These are phyloP conservation scores for Charadrius vociferus DNA, from an alignment of 2,113 vertebrate species.

Conservation along the genomic window DNA sequence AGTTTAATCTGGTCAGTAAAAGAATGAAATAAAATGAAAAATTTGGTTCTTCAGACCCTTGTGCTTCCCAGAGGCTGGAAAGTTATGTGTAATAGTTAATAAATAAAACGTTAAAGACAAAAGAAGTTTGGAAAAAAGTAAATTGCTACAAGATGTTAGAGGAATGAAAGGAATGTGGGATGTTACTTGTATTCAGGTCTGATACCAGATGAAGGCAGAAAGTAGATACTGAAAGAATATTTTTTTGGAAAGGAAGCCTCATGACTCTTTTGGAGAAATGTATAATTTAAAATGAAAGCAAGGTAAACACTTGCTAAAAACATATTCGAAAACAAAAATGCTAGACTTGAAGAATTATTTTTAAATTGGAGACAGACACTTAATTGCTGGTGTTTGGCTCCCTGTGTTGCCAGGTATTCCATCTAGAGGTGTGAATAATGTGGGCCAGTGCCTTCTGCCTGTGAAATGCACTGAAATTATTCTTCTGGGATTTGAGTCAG, in stretches of 20 bases:
- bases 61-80: neutral
- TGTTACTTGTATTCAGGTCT: neutral
- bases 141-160: neutral
- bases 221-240: neutral
- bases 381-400: slow-evolving; percentile 54
- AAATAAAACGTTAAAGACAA: neutral
- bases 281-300: slow-evolving; percentile 38
- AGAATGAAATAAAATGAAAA: neutral
- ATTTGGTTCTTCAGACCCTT: neutral
- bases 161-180: neutral
- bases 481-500: slow-evolving; percentile 29
- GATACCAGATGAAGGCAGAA: slow-evolving; percentile 9
- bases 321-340: slow-evolving; percentile 30
- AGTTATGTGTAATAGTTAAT: neutral
- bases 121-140: neutral
- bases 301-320: slow-evolving; percentile 27
- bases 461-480: slow-evolving; percentile 1
- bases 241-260: neutral
- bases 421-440: slow-evolving; percentile 33
- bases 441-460: slow-evolving; percentile 10
- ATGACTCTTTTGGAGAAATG: neutral
- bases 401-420: slow-evolving; percentile 18
- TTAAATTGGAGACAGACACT: slow-evolving; percentile 47
- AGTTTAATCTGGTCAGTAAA: neutral
- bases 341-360: slow-evolving; percentile 49